A percentile compares a stretch with the other conserved stretches of the same genome.
These are phyloP conservation scores for Ophion costatus DNA, from an alignment of 2,888 invertebrate species.

Conservation along the genomic window DNA sequence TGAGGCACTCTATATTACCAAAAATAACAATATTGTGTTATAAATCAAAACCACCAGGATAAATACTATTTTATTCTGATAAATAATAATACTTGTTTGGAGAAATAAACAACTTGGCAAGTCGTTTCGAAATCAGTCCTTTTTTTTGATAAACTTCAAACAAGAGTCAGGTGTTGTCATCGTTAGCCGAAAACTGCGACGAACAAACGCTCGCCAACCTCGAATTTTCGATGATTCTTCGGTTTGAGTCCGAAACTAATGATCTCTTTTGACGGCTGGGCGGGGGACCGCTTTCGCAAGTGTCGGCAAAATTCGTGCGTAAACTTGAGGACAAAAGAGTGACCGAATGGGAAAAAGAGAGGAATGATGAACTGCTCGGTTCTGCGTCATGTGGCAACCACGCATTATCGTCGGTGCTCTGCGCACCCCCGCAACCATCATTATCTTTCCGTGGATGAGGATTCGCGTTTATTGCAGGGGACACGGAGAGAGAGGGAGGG, in stretches of 20 bases:
- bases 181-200: too few relatives aligned
- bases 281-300: not conserved
- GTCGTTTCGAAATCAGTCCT: too few relatives aligned
- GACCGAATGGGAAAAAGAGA: conserved; percentile 18
- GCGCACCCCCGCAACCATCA: conserved; percentile 76
- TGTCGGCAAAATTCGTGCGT: conserved; percentile 38
- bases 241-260: not conserved
- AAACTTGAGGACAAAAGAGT: conserved; percentile 24
- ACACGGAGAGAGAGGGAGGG: conserved; percentile 21
- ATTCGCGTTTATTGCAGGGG: conserved; percentile 65
- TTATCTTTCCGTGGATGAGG: conserved; percentile 72
- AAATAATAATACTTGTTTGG: too few relatives aligned
- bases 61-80: too few relatives aligned
- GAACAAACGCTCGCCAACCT: too few relatives aligned
- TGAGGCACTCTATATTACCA: too few relatives aligned
- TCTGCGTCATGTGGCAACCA: conserved; percentile 61
- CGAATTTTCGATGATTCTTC: not conserved
- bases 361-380: not conserved
- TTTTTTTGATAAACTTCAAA: too few relatives aligned
- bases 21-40: too few relatives aligned
- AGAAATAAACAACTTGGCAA: too few relatives aligned
- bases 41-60: too few relatives aligned
- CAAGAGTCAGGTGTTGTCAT: too few relatives aligned
- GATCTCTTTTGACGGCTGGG: not conserved
- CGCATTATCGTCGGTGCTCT: conserved; percentile 57